A percentile compares a stretch with the other conserved stretches of the same genome.
Conservation (phyloP, 2,888 invertebrate species). For the Mamestra brassicae region DNA sequence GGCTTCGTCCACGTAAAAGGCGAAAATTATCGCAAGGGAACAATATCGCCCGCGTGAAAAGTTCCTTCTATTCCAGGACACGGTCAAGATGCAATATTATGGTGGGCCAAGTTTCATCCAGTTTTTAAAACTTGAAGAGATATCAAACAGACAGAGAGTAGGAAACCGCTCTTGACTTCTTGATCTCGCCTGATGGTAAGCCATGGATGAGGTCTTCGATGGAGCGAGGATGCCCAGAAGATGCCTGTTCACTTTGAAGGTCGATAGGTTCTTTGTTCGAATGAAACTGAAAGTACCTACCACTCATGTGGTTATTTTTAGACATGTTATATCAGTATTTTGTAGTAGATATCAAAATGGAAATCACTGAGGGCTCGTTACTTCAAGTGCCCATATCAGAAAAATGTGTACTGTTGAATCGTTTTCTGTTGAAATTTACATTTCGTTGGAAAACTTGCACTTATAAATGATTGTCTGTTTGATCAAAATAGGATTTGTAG, state of each 20-base stretch:
- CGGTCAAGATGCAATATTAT: too few species aligned
- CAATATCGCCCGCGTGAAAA: too few species aligned
- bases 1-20: too few species aligned
- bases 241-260: background rate
- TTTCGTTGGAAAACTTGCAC: too few species aligned
- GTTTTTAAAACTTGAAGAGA: too few species aligned
- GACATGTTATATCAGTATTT: background rate
- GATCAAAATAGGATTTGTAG: too few species aligned
- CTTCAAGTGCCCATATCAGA: slow-evolving; percentile 37
- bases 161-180: background rate
- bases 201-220: background rate
- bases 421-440: too few species aligned
- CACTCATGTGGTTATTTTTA: slow-evolving; percentile 10
- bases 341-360: slow-evolving; percentile 19
- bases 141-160: too few species aligned
- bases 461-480: background rate
- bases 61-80: too few species aligned
- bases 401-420: slow-evolving; percentile 26
- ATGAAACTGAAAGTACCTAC: slow-evolving; percentile 6
- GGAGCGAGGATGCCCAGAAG: background rate
- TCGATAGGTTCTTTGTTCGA: slow-evolving; percentile 1
- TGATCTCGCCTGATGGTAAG: background rate
- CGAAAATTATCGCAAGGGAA: too few species aligned
- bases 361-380: slow-evolving; percentile 32
- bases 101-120: too few species aligned